Evolutionary conservation across 30 jellyfish, hydroid and myxozoan species (phyloP).

Genomic region (Cassiopea andromeda): DNA sequence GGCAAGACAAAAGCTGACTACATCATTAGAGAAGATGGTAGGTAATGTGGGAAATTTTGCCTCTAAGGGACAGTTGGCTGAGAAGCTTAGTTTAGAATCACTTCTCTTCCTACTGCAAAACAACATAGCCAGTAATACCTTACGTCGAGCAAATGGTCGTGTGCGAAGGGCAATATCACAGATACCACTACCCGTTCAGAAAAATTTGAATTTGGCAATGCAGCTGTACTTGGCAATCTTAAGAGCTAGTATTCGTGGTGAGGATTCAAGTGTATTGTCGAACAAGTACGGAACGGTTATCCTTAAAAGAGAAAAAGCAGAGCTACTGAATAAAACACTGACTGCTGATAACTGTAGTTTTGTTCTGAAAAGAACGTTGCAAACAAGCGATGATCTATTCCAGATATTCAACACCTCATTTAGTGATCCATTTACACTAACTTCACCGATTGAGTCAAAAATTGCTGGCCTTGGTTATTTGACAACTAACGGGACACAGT

Average conservation of each 20-base stretch:
- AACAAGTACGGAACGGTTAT: slow-evolving; percentile 36
- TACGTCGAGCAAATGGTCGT: background rate
- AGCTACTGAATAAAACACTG: background rate
- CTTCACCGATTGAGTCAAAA: slow-evolving; percentile 19
- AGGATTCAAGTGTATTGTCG: slow-evolving; percentile 26
- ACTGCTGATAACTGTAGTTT: slow-evolving; percentile 58
- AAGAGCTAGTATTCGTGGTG: slow-evolving; percentile 60
- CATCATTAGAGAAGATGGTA: slow-evolving; percentile 33
- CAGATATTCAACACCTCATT: slow-evolving; percentile 51
- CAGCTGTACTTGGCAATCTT: slow-evolving; percentile 46
- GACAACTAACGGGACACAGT: slow-evolving; percentile 44
- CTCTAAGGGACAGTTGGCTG: slow-evolving; percentile 48
- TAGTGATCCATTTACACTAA: slow-evolving; percentile 14
- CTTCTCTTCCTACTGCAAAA: slow-evolving; percentile 48
- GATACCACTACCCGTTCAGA: background rate
- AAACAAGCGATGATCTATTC: slow-evolving; percentile 37
- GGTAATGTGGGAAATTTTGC: slow-evolving; percentile 39
- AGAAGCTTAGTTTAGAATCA: slow-evolving; percentile 25
- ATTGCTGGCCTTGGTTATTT: slow-evolving; percentile 54
- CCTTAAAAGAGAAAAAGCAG: slow-evolving; percentile 32
- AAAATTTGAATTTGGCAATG: slow-evolving; percentile 49
- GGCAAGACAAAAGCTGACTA: slow-evolving; percentile 41
- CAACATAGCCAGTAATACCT: slow-evolving; percentile 42
- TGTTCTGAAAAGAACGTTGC: background rate
- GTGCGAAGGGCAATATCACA: slow-evolving; percentile 12